These are phyloP conservation scores for Engystomops pustulosus DNA, from an alignment of 2,113 vertebrate genomes.

Conservation along the genomic window DNA sequence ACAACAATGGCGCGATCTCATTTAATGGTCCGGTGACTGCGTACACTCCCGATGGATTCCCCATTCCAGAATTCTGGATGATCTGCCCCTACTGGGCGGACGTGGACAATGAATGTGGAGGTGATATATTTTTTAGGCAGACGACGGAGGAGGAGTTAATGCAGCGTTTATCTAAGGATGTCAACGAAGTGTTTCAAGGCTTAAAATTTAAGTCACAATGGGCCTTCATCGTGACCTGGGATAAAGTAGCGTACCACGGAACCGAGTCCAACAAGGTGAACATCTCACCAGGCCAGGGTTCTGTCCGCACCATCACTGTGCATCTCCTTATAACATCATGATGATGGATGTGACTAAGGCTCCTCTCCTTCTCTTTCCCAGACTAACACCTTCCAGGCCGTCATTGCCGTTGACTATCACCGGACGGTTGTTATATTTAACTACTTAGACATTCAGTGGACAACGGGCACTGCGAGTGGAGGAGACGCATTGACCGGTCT, in stretches of 20 bases:
- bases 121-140: slow-evolving; percentile 63
- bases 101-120: slow-evolving; percentile 62
- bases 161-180: slow-evolving; percentile 62
- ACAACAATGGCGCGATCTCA: slow-evolving; percentile 70
- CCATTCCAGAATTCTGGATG: slow-evolving; percentile 56
- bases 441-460: slow-evolving; percentile 65
- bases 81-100: slow-evolving; percentile 69
- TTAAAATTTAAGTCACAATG: slow-evolving; percentile 62
- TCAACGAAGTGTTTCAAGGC: slow-evolving; percentile 64
- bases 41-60: slow-evolving; percentile 55
- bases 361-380: background rate
- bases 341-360: background rate
- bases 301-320: too few species aligned
- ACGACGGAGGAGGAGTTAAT: slow-evolving; percentile 59
- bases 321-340: too few species aligned
- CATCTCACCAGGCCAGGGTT: background rate
- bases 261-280: slow-evolving; percentile 62
- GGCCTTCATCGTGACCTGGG: slow-evolving; percentile 73
- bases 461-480: background rate
- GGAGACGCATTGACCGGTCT: slow-evolving; percentile 24
- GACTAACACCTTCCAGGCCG: slow-evolving; percentile 66
- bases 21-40: rapidly evolving
- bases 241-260: slow-evolving; percentile 62
- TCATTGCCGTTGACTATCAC: background rate
- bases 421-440: slow-evolving; percentile 61